These are phyloP conservation scores for Capreolus pygargus DNA, from an alignment of 2,113 vertebrate species.

Conservation along the genomic window DNA sequence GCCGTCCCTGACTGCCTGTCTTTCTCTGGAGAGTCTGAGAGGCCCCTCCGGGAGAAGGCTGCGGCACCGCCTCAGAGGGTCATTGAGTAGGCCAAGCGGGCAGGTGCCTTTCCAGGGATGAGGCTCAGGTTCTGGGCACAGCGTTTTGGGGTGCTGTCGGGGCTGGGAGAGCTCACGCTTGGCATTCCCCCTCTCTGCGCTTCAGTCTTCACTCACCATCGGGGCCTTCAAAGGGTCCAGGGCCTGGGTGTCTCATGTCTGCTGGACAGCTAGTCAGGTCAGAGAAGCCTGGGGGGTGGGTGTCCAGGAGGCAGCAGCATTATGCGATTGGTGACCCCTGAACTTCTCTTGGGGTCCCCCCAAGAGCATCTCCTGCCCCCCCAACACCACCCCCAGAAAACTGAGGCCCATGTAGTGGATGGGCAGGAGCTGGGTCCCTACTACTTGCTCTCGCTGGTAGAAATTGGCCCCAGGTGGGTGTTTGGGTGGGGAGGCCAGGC, in stretches of 20 bases:
- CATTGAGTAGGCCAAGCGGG: neutral
- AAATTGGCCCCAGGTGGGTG: neutral
- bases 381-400: neutral
- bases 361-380: neutral
- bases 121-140: neutral
- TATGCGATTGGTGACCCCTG: neutral
- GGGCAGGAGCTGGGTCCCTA: neutral
- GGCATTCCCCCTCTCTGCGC: neutral
- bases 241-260: neutral
- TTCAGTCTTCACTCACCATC: neutral
- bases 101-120: neutral
- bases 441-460: neutral
- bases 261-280: neutral
- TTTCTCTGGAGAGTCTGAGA: neutral
- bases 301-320: neutral
- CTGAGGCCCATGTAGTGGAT: neutral
- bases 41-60: neutral
- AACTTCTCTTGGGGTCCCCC: neutral
- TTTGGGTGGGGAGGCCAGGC: neutral
- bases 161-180: neutral
- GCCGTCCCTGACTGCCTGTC: rapidly evolving
- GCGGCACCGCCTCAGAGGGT: neutral
- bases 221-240: neutral
- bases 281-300: neutral
- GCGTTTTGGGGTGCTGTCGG: neutral